Base-by-base conservation (phyloP, 2,113 vertebrate genomes). In the Lycaon pictus region DNA sequence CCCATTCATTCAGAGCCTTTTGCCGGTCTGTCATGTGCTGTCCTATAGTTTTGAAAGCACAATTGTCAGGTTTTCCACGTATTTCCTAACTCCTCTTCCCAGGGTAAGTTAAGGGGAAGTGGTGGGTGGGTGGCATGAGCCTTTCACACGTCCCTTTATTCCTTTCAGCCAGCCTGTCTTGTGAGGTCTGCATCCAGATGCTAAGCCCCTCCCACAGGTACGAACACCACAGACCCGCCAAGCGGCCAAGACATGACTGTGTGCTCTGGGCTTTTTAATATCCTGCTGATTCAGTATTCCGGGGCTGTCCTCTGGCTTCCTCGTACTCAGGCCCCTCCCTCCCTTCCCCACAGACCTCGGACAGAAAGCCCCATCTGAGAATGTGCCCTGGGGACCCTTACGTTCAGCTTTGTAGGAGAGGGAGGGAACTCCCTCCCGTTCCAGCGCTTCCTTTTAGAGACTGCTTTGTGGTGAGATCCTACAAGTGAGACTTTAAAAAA, bases 1-100 rank as follows among this genome's bases (percentile, higher is more conserved):
- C 74, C 76, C 71, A 16, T 96, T 96, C 96, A 95, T 92, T 93
- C 76, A 72, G 69, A 92, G 63, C 85, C 72, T 91, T 71, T 95
- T 67, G 79, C 90, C 92, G 88, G 80, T 81, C 80, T 90, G 87
- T 93, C 90, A 88, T 80, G 56, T 77, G 90, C 71, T 90, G 84
- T 96, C 58, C 65, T 72, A 25, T 43, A 84, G 82, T 83, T 97
- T 95, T 90, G 93, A 90, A 90, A 96, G 87, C 58, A 87, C 56
- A 88, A 27, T 32, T 76, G 35, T 65, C 60, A 84, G 74, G 43
- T 95, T 97, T 97, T 81, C 77, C 62, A 86, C 74, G 1, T 93
- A 84, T 92, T 96, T 95, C 86, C 72, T 81, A 85, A 65, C 87
- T 84, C 62, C 37, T 51, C 85, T 96, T 72, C 76, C 60, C 29